phyloP scores from a whole-genome alignment of 2,888 invertebrate species.

The Stenodera caucasica region DNA sequence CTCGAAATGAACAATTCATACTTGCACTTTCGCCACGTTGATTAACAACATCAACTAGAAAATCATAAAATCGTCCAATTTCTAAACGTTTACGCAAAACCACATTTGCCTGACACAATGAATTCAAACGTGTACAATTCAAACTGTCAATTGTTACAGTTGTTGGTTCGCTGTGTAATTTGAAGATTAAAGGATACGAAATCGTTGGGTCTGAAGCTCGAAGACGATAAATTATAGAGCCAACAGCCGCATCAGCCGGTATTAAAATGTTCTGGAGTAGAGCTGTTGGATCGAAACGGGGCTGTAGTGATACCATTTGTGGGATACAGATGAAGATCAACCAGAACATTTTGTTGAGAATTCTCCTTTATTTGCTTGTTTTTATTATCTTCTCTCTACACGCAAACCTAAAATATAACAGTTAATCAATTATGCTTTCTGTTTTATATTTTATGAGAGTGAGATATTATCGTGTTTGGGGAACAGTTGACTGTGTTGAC shows the following conservation, averaged over 20 bases:
- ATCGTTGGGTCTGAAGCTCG: conserved; percentile 86
- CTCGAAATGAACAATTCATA: conserved; percentile 68
- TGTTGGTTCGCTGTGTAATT: conserved; percentile 68
- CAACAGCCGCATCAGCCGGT: conserved; percentile 80
- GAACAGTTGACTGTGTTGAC: conserved; percentile 32
- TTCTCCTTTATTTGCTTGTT: background rate
- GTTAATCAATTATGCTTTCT: conserved; percentile 37
- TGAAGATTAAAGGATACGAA: conserved; percentile 83
- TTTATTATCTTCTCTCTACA: conserved; percentile 27
- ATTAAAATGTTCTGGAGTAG: conserved; percentile 80
- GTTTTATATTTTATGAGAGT: conserved; percentile 35
- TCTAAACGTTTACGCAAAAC: conserved; percentile 75
- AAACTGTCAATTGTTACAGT: conserved; percentile 78
- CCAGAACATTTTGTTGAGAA: conserved; percentile 22
- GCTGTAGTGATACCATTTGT: conserved; percentile 61
- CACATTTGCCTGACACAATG: conserved; percentile 87
- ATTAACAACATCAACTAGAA: conserved; percentile 67
- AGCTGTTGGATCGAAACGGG: conserved; percentile 82
- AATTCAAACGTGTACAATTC: conserved; percentile 84
- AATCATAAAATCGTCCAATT: conserved; percentile 82
- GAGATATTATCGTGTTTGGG: conserved; percentile 33
- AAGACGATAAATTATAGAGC: conserved; percentile 79
- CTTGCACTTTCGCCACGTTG: conserved; percentile 64
- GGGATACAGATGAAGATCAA: conserved; percentile 40
- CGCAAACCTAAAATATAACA: conserved; percentile 31